Evolutionary conservation across 2,113 vertebrate genomes (phyloP), one percentile per base, ranked within the genome.

Genomic region (Gobiocypris rarus): DNA sequence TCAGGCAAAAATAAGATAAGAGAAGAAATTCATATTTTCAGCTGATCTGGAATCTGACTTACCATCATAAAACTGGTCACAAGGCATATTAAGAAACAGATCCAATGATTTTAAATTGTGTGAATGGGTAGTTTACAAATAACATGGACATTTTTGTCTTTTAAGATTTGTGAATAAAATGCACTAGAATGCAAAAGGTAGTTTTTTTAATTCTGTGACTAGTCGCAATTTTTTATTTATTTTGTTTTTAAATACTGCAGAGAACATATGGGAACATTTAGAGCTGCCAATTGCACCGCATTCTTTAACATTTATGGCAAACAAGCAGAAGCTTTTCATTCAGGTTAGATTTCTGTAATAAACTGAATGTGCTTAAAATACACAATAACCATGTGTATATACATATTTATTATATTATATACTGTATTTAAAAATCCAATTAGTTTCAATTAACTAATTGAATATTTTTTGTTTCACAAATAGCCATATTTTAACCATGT

Each of bases 261-360:
- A 5, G 52, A 52, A 54, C 5, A 82, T 48, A 83, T 10, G 45
- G 71, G 22, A 54, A 82, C 22, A 41, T 43, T 75, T 50, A 79
- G 26, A 80, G 38, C 78, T 71, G n/a, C 63, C 45, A 28, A 17
- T 8, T 13, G 19, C 38, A 82, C 24, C 48, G 6, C 38, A 6
- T 34, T 38, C 11, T 31, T 31, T 31, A 31, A 31, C 31, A 31
- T 31, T 31, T 31, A 31, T 31, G 31, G 31, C 31, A 31, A 31
- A 31, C 31, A 31, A 31, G 31, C 31, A 31, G 31, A 31, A 31
- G 31, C 31, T 31, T 56, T 43, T 13, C 1, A 5, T 28, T 28
- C 3, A 19, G 15, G 8, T 67, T 9, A 67, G 31, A 67, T 19
- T 67, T 67, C 15, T 67, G 26, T 65, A 65, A 31, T 8, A 17